Conservation (phyloP, 2,888 invertebrate genomes). For the Idaea dimidiata region DNA sequence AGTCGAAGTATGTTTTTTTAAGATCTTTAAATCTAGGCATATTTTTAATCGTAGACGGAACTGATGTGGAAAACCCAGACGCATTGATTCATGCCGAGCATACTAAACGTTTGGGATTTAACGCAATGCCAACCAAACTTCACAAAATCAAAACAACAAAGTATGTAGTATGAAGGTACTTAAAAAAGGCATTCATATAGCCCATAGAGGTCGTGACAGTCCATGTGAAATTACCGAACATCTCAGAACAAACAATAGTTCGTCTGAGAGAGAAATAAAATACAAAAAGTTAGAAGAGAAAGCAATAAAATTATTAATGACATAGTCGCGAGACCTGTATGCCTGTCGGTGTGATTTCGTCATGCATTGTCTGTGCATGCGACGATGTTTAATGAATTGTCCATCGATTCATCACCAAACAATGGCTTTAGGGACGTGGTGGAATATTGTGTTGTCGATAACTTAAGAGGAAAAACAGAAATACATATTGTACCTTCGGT, state of each 20-base stretch:
- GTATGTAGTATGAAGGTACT: neutral
- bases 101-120: too few relatives aligned
- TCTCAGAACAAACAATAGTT: neutral
- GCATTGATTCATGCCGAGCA: too few relatives aligned
- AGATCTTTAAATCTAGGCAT: too few relatives aligned
- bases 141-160: neutral
- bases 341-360: conserved; percentile 26
- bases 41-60: too few relatives aligned
- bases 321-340: conserved; percentile 19
- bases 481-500: too few relatives aligned
- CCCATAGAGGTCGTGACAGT: neutral
- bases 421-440: conserved; percentile 25
- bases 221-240: conserved; percentile 4
- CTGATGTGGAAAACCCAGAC: too few relatives aligned
- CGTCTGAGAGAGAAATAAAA: neutral
- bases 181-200: neutral
- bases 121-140: neutral
- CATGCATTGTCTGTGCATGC: conserved; percentile 35
- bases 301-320: conserved; percentile 34
- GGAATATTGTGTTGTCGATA: neutral
- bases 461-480: neutral
- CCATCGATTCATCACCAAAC: conserved; percentile 35
- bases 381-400: conserved; percentile 27
- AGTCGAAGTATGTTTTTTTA: neutral
- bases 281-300: conserved; percentile 25